Evolutionary conservation across 2,888 invertebrate species (phyloP), one percentile per base, ranked within the genome.

Genomic region (Podotricha telesiphe): DNA sequence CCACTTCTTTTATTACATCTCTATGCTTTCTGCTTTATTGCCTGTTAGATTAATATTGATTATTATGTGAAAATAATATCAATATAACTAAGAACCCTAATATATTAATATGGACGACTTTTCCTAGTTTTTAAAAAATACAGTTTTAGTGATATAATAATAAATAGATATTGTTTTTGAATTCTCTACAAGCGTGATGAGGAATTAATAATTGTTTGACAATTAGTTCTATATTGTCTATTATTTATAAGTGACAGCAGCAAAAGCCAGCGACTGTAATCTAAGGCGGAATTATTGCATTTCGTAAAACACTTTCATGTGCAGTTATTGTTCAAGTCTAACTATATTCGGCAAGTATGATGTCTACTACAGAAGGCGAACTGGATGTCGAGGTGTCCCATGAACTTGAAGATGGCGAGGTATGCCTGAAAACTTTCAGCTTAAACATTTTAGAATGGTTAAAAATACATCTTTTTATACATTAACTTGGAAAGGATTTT

Each of bases 401-500:
- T 74, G 95, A 95, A 82, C 86, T 94, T 71, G 94, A 95, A 81
- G 95, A 95, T 72, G 95, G 95, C 79, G 95, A 95, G 94, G 95
- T 95, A 88, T 92, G 88, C 83, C 67, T 65, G 68, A 45, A 17
- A 59, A 59, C 45, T 59, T 45, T 45, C 28, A n/a, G 45, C 10
- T n/a, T 10, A n/a, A 45, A 59, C n/a, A n/a, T n/a, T 42, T 28
- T 20, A 17, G 11, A n/a, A 10, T 22, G 45, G 45, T 22, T 67
- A 67, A 59, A 63, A 70, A 37, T 59, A 48, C 42, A 50, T 56
- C 40, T 67, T 55, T 62, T 59, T n/a, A 45, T 45, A 15, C 45
- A n/a, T n/a, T 22, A n/a, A 45, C 40, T 40, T 20, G 5, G 19
- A 40, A 19, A 17, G 19, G 7, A 7, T 37, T 28, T 40, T 40